Percentiles rank a stretch among this genome's conserved stretches.
Evolutionary conservation across 2,113 vertebrate genomes (phyloP).

Genomic region (Saiga tatarica): DNA sequence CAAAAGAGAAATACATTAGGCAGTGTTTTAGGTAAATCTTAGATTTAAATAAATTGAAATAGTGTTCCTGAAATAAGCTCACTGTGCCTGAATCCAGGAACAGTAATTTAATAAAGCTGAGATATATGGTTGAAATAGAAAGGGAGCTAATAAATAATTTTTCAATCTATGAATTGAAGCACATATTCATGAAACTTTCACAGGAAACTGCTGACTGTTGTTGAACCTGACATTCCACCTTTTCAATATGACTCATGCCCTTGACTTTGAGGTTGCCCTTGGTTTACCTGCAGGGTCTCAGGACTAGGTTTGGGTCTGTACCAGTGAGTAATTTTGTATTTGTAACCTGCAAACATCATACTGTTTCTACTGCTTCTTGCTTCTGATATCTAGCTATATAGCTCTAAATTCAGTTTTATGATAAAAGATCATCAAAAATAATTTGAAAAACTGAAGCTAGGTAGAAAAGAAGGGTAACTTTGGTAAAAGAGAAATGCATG

Average conservation of each 20-base stretch:
- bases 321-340: not conserved
- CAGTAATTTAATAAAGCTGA: not conserved
- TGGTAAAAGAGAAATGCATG: not conserved
- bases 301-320: not conserved
- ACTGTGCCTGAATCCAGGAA: not conserved
- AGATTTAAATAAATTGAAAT: not conserved
- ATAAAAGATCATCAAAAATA: not conserved
- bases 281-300: not conserved
- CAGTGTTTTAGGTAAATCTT: not conserved
- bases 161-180: not conserved
- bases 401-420: not conserved
- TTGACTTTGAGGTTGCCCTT: not conserved
- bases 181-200: not conserved
- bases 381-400: not conserved
- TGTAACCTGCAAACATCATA: not conserved
- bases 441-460: not conserved
- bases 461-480: not conserved
- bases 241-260: not conserved
- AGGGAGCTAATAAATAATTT: not conserved
- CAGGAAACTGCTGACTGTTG: not conserved
- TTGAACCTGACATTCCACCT: not conserved
- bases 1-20: not conserved
- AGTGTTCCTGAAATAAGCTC: not conserved
- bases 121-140: not conserved
- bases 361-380: not conserved